Conservation (phyloP, 2,888 invertebrate species). For the Silvanus unidentatus region DNA sequence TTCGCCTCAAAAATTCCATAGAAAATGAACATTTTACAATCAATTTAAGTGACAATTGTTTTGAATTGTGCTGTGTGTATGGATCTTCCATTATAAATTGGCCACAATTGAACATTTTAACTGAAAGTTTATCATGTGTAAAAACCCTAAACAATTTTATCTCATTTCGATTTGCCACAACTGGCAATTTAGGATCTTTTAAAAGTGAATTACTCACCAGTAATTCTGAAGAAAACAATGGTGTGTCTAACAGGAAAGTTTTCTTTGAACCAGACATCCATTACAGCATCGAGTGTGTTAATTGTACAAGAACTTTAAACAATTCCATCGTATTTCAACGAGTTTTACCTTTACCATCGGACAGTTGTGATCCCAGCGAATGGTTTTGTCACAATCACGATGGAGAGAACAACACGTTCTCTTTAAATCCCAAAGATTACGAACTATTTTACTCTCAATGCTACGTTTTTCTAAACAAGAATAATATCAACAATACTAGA, state of each 20-base stretch:
- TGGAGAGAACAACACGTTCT: conserved; percentile 20
- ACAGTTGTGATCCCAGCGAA: conserved; percentile 55
- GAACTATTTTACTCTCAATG: conserved; percentile 57
- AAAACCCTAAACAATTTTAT: conserved; percentile 30
- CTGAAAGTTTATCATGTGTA: conserved; percentile 38
- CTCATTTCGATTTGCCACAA: conserved; percentile 39
- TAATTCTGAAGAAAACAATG: conserved; percentile 12
- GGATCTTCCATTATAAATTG: conserved; percentile 23
- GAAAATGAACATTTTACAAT: conserved; percentile 38
- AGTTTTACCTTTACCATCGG: conserved; percentile 57
- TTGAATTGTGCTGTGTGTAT: conserved; percentile 22
- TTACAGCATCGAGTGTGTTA: conserved; percentile 48
- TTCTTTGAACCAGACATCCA: conserved; percentile 47
- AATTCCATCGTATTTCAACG: conserved; percentile 49
- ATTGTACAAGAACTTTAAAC: conserved; percentile 34
- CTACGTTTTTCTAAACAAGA: conserved; percentile 46
- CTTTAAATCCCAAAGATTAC: conserved; percentile 47
- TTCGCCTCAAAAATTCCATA: conserved; percentile 48
- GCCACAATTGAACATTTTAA: conserved; percentile 26
- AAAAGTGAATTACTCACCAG: conserved; percentile 34
- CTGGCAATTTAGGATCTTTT: conserved; percentile 32
- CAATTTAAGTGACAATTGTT: conserved; percentile 23
- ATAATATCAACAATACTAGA: conserved; percentile 44
- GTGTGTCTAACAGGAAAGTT: conserved; percentile 18
- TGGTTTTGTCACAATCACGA: conserved; percentile 60